Evolutionary conservation across 1,140 invertebrate species (phyloP).

Genomic region (Zaprionus ghesquierei): DNA sequence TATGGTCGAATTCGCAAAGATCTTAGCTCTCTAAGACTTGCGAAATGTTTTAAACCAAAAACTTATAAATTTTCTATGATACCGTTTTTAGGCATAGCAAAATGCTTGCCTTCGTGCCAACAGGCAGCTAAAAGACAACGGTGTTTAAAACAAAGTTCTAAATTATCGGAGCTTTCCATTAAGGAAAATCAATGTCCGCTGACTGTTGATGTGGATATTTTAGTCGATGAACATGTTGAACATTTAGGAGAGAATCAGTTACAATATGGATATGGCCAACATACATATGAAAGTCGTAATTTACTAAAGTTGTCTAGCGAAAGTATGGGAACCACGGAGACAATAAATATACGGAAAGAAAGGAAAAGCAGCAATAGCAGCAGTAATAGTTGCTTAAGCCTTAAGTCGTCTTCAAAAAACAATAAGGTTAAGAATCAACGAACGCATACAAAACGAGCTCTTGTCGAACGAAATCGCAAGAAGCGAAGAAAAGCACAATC

Average conservation of each 20-base stretch:
- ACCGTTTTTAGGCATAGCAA: constrained; percentile 66
- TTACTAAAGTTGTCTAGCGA: neutral
- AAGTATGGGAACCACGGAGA: neutral
- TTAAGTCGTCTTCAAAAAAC: constrained; percentile 9
- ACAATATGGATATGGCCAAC: neutral
- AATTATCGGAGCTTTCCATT: neutral
- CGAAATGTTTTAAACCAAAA: constrained; percentile 30
- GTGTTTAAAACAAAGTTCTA: neutral
- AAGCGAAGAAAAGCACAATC: constrained; percentile 35
- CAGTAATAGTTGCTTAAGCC: constrained; percentile 36
- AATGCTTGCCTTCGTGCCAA: constrained; percentile 61
- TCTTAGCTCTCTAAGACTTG: constrained; percentile 51
- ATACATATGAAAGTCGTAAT: neutral
- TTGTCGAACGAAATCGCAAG: constrained; percentile 37
- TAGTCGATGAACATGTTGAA: constrained; percentile 1
- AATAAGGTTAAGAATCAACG: constrained; percentile 24
- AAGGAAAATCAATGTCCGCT: constrained; percentile 25
- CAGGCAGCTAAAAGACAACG: constrained; percentile 11
- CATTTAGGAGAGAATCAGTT: neutral
- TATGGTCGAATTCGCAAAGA: constrained; percentile 73
- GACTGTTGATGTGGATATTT: constrained; percentile 35
- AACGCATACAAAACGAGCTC: neutral
- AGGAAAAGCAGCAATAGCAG: constrained; percentile 32
- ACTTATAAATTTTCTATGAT: constrained; percentile 22
- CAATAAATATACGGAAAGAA: neutral